Base-by-base conservation (phyloP, 2,888 invertebrate species). In the Lapara coniferarum region DNA sequence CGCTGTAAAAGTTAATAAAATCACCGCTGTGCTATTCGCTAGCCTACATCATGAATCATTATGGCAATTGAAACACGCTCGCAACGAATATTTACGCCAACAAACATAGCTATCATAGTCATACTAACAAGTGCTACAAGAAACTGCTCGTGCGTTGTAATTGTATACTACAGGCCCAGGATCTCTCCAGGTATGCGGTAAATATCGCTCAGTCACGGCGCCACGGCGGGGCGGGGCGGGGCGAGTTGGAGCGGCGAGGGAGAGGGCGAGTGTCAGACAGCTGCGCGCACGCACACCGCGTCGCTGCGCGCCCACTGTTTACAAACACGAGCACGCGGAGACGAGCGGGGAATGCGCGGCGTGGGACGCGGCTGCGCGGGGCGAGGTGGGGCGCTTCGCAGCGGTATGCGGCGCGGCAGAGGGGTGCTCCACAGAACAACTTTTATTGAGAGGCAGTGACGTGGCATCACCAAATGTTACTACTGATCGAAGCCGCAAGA, bases 241-340 rank as follows among this genome's bases (percentile, higher is more conserved):
- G 69, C 44, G 72, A 8, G 37, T 14, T 71, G 66, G 70, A 56
- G 74, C 56, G 69, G 72, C 46, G 66, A 16, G 14, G 51, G 66
- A 37, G 53, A 30, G 30, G 44, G 16, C 55, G 19, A 16, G 16
- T 37, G 10, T 25, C 56, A 56, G 81, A 79, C 87, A 86, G 87
- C 87, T 85, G 88, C 85, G 86, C 78, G 75, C 79, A 79, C 85
- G 82, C 85, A 81, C 83, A 83, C 80, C 52, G 69, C 73, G 49
- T 67, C 67, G 69, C 37, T 37, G 37, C 68, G 71, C 13, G 14
- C 30, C 19, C 16, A 30, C 56, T 83, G 81, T 85, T 80, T 80
- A 81, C 81, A 78, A 81, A 81, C 79, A 79, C 70, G 66, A 72
- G 70, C 73, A 59, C 66, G 72, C 67, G 72, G 55, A 59, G 63